phyloP scores from a whole-genome alignment of 2,113 vertebrate species.

The Camelus bactrianus region DNA sequence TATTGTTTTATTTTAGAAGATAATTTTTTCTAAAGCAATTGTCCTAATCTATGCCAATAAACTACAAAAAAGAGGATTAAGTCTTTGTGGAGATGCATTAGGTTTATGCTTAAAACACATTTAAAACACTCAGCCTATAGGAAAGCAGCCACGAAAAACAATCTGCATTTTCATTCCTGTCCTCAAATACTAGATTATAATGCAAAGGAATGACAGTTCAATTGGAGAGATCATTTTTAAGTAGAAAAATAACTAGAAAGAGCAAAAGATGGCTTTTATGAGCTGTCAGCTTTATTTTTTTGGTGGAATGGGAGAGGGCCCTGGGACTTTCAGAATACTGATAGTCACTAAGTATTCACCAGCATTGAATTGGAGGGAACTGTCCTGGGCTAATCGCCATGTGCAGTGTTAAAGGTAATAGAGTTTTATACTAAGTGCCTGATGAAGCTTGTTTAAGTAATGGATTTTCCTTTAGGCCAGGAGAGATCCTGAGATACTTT shows the following conservation, averaged over 20 bases:
- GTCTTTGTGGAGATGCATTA: background rate
- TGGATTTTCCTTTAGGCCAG: conserved; percentile 52
- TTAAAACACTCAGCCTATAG: background rate
- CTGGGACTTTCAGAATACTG: background rate
- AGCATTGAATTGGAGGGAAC: background rate
- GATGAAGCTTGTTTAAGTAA: conserved; percentile 71
- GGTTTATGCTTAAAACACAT: background rate
- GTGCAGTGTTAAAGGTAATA: conserved; percentile 45
- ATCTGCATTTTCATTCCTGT: background rate
- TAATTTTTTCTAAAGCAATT: background rate
- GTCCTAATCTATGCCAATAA: background rate
- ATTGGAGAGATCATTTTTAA: conserved; percentile 1
- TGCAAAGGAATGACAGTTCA: background rate
- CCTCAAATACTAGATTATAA: background rate
- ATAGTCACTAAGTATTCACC: background rate
- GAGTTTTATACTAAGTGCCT: conserved; percentile 63
- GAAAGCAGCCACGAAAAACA: background rate
- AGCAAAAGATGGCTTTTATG: background rate
- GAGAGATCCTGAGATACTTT: conserved; percentile 47
- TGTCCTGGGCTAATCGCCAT: conserved; percentile 56
- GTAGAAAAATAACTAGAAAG: background rate
- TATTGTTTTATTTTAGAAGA: background rate
- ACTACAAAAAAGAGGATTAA: background rate
- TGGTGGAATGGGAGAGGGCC: background rate
- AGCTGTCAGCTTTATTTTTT: background rate